Conservation (phyloP, 2,113 vertebrate species). For the Cynopterus brachyotis region DNA sequence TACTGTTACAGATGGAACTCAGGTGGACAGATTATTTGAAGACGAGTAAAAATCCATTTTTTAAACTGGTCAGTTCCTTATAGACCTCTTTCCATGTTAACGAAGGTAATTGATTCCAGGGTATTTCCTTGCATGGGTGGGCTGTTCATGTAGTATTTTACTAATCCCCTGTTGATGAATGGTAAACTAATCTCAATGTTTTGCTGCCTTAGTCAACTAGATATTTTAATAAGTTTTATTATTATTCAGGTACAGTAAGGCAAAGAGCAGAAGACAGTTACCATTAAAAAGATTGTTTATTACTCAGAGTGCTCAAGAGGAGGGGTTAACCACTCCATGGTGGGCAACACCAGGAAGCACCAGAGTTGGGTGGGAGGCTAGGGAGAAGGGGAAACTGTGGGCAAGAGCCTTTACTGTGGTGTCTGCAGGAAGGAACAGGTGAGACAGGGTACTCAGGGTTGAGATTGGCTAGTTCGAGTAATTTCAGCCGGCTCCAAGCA, state of each 20-base stretch:
- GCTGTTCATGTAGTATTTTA: background rate
- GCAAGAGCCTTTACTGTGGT: background rate
- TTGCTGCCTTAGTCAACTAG: background rate
- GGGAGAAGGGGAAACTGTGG: rapidly evolving
- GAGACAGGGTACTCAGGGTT: background rate
- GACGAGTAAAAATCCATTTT: too few species aligned
- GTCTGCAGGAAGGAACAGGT: background rate
- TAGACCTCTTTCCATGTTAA: background rate
- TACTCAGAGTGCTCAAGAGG: background rate
- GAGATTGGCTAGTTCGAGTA: background rate
- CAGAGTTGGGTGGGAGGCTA: background rate
- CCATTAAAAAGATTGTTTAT: background rate
- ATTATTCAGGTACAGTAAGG: background rate
- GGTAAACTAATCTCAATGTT: background rate
- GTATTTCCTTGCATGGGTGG: rapidly evolving
- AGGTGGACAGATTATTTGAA: background rate
- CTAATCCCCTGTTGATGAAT: too few species aligned
- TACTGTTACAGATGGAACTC: background rate
- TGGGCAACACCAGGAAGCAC: rapidly evolving
- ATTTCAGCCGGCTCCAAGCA: background rate
- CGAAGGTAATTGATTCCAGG: background rate
- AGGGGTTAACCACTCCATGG: rapidly evolving
- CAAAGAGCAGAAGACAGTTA: background rate
- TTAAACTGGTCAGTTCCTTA: background rate
- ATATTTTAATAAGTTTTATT: background rate